Base-by-base conservation (phyloP, 1,140 invertebrate genomes). In the Dreissena rostriformis region DNA sequence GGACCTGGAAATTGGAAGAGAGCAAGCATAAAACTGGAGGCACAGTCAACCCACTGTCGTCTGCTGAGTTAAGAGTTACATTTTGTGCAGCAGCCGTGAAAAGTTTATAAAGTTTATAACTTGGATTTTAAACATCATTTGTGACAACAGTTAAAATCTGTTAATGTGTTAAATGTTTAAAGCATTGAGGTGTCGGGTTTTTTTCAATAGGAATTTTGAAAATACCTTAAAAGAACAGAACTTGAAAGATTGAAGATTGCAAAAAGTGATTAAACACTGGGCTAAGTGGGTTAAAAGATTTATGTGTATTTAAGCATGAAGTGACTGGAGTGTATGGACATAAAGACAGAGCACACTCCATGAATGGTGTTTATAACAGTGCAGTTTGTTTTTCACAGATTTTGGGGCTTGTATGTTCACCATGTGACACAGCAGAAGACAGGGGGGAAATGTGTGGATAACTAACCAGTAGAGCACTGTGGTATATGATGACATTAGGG, bases 201-300 rank as follows among this genome's bases (percentile, higher is more conserved):
- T 39, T 39, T 39, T 39, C 8, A 39, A 39, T 39, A 39, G 39
- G 39, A 39, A 39, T 39, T 61, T 61, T 61, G 57, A 61, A 61
- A 61, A 61, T n/a, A 19, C 17, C 57, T 24, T n/a, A 61, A 61
- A 61, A 61, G 4, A 61, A 61, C 57, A 24, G 22, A 24, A 61
- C 57, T 61, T 61, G 57, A 74, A 57, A 74, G 72, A 74, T 74
- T 74, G 53, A 57, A 74, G 72, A 74, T 74, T 74, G 53, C 1
- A 61, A 39, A 26, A 24, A 61, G 8, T 55, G 72, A 74, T 74
- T 74, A 74, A 61, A 74, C 57, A 55, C n/a, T 74, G 53, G 19
- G 8, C 57, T 61, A 74, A 74, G 74, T 66, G 74, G 74, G 29
- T 76, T 76, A 76, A 66, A 26, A 76, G 74, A 76, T 76, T 76